Conservation (phyloP, 2,888 invertebrate species). For the Zhuqinia jingwanae region DNA sequence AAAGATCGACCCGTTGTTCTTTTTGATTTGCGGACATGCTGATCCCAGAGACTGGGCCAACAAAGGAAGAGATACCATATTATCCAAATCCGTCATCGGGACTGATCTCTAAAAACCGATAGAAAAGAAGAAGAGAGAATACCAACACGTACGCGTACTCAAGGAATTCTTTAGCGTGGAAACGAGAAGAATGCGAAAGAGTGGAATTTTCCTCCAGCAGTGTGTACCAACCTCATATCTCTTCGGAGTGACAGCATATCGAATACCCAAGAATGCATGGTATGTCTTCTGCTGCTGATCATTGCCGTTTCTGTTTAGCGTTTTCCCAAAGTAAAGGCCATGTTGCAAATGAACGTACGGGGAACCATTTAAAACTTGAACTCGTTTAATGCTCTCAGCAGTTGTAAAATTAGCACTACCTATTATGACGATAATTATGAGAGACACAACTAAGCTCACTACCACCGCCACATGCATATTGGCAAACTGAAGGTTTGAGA, state of each 20-base stretch:
- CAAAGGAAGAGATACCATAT: conserved; percentile 46
- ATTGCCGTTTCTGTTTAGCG: conserved; percentile 26
- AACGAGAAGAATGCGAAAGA: neutral
- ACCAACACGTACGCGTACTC: conserved; percentile 29
- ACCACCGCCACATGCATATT: conserved; percentile 36
- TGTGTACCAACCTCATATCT: conserved; percentile 65
- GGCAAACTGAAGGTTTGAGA: neutral
- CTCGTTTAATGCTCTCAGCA: conserved; percentile 31
- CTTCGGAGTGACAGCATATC: conserved; percentile 68
- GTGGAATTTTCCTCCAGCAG: neutral
- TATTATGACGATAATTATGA: conserved; percentile 10
- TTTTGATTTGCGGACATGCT: conserved; percentile 69
- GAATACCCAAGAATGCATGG: conserved; percentile 69
- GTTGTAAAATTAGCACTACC: neutral
- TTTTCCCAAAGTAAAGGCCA: conserved; percentile 65
- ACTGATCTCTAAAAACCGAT: conserved; percentile 48
- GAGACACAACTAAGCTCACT: conserved; percentile 5
- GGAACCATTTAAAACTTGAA: conserved; percentile 64
- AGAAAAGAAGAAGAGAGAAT: neutral
- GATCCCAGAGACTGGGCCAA: conserved; percentile 58
- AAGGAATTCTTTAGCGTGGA: neutral
- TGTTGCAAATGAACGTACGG: conserved; percentile 68
- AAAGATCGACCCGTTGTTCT: neutral
- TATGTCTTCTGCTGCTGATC: conserved; percentile 31
- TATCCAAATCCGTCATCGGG: conserved; percentile 59